Evolutionary conservation across 2,888 invertebrate genomes (phyloP), one percentile per base, ranked within the genome.

Genomic region (Aporophyla lueneburgensis): DNA sequence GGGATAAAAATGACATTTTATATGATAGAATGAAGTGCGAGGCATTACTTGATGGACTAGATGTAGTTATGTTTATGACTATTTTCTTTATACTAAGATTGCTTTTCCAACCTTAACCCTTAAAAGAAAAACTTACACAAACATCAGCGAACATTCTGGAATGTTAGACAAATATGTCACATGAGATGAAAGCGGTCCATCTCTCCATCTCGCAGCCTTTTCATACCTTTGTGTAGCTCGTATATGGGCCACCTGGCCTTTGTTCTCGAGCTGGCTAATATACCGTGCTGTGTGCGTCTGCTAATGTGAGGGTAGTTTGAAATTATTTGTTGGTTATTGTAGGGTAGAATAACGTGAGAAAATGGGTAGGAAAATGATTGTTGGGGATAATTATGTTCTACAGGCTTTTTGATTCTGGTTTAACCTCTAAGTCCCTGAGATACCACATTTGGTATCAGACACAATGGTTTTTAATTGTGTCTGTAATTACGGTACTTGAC

Each of bases 221-320:
- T 88, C 87, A 87, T 82, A 78, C 43, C 84, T 76, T 74, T 86
- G 84, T 85, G 80, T 69, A 65, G 65, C 67, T 43, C 56, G 77
- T 76, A 88, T 88, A 72, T 88, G 79, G 88, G 88, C 43, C 88
- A 87, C 81, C 79, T 81, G 79, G 40, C 87, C 69, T 88, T 88
- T 88, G 88, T 88, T 88, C 73, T 12, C 40, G 59, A 69, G n/a
- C 61, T 46, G 72, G 85, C 81, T 83, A 88, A 88, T 87, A 81
- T 76, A 58, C 61, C 75, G 24, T 33, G 71, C 66, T 53, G 49
- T 40, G 49, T 77, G 40, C 66, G 51, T 67, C 65, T 56, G 59
- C 12, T 65, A 21, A 68, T 72, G 54, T 73, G 63, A 53, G 9
- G 27, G 21, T 24, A 75, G 72, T 74, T 46, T 76, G 49, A 49